Percentiles rank a stretch among this genome's conserved stretches.
These are phyloP conservation scores for Drosophila flavopinicola DNA, from an alignment of 2,888 invertebrate genomes.

Conservation along the genomic window DNA sequence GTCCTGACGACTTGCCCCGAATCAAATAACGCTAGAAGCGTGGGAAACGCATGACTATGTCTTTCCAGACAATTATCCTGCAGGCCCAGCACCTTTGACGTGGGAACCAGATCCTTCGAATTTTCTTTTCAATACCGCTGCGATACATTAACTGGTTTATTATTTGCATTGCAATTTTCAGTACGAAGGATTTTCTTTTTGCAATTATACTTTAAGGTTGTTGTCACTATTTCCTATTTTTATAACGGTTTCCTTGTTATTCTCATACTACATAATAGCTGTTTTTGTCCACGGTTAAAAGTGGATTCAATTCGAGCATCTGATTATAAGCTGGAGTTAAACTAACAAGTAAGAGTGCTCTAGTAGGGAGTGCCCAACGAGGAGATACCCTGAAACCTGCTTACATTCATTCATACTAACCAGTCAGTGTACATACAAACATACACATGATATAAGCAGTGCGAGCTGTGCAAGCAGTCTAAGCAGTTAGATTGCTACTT, in stretches of 20 bases:
- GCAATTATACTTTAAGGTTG: not conserved
- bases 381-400: no score
- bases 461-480: no score
- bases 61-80: conserved; percentile 47
- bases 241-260: not conserved
- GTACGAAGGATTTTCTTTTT: not conserved
- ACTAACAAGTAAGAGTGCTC: not conserved
- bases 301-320: not conserved
- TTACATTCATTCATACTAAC: no score
- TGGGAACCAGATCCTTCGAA: conserved; percentile 54
- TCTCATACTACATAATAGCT: no score
- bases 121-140: conserved; percentile 20
- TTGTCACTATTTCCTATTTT: not conserved
- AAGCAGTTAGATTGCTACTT: no score
- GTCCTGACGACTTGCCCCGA: conserved; percentile 59
- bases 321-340: not conserved
- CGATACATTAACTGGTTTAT: conserved; percentile 10
- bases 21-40: conserved; percentile 61
- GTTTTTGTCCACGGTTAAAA: not conserved
- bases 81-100: conserved; percentile 32
- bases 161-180: conserved; percentile 10
- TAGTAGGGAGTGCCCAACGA: no score
- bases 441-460: no score
- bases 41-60: conserved; percentile 68
- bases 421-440: no score